Evolutionary conservation across 1,140 invertebrate genomes (phyloP).

Genomic region (Argopecten irradians): DNA sequence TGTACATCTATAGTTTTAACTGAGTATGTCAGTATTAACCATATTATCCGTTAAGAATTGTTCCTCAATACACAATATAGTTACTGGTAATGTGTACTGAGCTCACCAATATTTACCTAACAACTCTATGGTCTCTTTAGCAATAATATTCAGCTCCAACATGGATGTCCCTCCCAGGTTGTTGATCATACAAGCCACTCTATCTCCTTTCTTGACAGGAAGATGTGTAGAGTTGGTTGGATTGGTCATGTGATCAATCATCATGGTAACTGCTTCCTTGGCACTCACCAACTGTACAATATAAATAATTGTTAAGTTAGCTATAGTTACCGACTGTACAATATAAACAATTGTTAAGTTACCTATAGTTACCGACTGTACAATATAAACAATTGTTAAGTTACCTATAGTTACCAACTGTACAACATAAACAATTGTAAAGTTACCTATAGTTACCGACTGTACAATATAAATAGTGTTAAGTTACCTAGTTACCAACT

Average conservation of each 20-base stretch:
- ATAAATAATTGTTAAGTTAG: background rate
- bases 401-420: no score
- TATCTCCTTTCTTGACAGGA: conserved; percentile 78
- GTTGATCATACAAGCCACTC: conserved; percentile 85
- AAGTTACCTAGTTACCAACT: no score
- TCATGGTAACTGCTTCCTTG: conserved; percentile 75
- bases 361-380: no score
- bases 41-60: no score
- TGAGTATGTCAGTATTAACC: no score
- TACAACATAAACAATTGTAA: no score
- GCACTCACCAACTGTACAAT: conserved; percentile 75
- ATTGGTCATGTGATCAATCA: conserved; percentile 79
- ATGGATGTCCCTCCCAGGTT: conserved; percentile 88
- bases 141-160: conserved; percentile 87
- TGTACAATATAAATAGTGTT: background rate
- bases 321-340: no score
- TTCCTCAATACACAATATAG: background rate
- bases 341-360: no score
- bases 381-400: background rate
- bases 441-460: no score
- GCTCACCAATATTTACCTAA: conserved; percentile 66
- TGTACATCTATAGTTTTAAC: no score
- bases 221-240: conserved; percentile 75
- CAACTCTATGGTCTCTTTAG: conserved; percentile 82
- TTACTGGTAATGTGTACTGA: background rate